Conservation (phyloP, 2,888 invertebrate species). For the Augiades crinisus region DNA sequence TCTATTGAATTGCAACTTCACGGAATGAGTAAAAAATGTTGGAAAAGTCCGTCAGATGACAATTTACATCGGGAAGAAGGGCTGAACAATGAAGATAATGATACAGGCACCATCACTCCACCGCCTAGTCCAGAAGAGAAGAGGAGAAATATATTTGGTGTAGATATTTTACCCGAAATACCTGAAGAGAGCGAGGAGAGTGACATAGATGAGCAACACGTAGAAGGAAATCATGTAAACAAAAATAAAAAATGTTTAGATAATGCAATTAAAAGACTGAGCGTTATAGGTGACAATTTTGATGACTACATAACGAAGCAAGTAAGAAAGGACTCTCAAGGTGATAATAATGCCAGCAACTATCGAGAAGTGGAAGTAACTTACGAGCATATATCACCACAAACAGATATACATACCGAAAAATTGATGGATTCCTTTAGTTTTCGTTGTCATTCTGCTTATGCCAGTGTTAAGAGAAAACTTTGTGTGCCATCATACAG, state of each 20-base stretch:
- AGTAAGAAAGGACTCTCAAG: constrained; percentile 58
- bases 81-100: constrained; percentile 43
- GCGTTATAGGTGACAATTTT: constrained; percentile 72
- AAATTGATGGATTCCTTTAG: constrained; percentile 70
- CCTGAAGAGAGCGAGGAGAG: constrained; percentile 75
- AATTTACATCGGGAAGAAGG: constrained; percentile 52
- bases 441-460: constrained; percentile 66
- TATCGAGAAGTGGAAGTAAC: constrained; percentile 66
- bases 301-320: constrained; percentile 73
- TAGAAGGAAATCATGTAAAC: constrained; percentile 39
- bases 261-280: constrained; percentile 74
- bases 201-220: constrained; percentile 47
- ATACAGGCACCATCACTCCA: constrained; percentile 60
- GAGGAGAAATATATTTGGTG: constrained; percentile 70
- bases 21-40: constrained; percentile 66
- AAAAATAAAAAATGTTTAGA: constrained; percentile 62
- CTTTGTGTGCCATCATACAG: constrained; percentile 70
- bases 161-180: constrained; percentile 78
- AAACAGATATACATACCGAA: constrained; percentile 68
- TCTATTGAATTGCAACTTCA: constrained; percentile 66
- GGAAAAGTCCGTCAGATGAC: constrained; percentile 75
- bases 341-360: constrained; percentile 47
- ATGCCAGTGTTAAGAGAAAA: constrained; percentile 58
- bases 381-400: constrained; percentile 66
- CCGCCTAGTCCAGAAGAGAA: constrained; percentile 74